These are phyloP conservation scores for Pogonognathellus flavescens DNA, from an alignment of 1,140 invertebrate species.

Conservation along the genomic window DNA sequence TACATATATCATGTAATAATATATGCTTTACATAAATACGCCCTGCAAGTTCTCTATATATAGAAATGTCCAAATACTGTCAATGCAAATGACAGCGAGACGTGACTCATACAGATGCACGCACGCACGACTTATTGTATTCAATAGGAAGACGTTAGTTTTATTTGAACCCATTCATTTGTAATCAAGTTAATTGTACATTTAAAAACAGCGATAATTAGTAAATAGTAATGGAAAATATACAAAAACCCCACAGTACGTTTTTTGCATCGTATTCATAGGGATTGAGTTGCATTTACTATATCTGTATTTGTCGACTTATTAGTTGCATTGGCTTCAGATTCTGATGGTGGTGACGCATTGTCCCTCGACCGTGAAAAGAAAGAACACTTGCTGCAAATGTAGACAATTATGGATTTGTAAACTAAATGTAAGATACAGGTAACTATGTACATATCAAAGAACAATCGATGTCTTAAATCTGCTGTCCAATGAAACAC, in stretches of 20 bases:
- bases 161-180: slow-evolving; percentile 5
- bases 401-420: slow-evolving; percentile 5
- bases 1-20: too few species aligned
- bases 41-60: too few species aligned
- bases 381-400: slow-evolving; percentile 14
- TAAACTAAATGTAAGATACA: slow-evolving; percentile 22
- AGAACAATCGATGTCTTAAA: background rate
- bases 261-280: background rate
- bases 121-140: background rate
- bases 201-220: background rate
- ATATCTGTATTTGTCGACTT: background rate
- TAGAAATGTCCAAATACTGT: too few species aligned
- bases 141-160: slow-evolving; percentile 24
- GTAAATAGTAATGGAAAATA: slow-evolving; percentile 36
- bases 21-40: too few species aligned
- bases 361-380: too few species aligned
- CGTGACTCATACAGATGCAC: too few species aligned
- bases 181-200: slow-evolving; percentile 37
- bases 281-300: background rate
- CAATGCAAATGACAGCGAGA: too few species aligned
- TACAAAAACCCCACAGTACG: slow-evolving; percentile 1
- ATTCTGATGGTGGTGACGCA: background rate
- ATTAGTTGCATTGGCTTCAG: background rate
- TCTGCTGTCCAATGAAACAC: slow-evolving; percentile 27
- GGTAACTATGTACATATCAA: slow-evolving; percentile 15